Percentiles rank a stretch among this genome's conserved stretches.
Conservation (phyloP, 2,888 invertebrate species). For the Bombylius discolor region DNA sequence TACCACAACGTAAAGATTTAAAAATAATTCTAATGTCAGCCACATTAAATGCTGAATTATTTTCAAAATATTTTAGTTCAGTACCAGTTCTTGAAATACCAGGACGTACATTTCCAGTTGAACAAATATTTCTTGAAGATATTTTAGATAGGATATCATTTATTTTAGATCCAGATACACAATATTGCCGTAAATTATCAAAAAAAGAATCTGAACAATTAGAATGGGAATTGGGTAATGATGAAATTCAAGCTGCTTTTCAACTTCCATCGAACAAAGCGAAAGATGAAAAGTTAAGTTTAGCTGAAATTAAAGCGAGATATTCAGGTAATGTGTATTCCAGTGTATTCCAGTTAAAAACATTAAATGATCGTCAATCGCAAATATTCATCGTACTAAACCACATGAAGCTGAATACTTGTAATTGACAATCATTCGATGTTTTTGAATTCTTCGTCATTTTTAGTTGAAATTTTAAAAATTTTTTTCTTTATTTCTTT, state of each 20-base stretch:
- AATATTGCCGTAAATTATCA: conserved; percentile 44
- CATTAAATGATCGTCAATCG: too few relatives aligned
- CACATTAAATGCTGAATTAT: conserved; percentile 72
- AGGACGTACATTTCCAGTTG: conserved; percentile 72
- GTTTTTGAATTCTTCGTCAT: too few relatives aligned
- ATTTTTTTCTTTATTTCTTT: conserved; percentile 6
- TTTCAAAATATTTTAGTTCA: conserved; percentile 68
- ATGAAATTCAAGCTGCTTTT: conserved; percentile 44
- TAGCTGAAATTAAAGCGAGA: conserved; percentile 52
- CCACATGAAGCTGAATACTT: too few relatives aligned
- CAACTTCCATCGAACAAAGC: conserved; percentile 47
- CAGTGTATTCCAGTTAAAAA: neutral
- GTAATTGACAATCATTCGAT: neutral
- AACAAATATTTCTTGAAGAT: conserved; percentile 70
- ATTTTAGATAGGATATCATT: conserved; percentile 53
- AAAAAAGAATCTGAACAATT: conserved; percentile 46
- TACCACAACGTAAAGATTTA: conserved; percentile 57
- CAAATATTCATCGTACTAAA: too few relatives aligned
- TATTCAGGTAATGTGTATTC: conserved; percentile 41
- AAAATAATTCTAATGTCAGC: conserved; percentile 89
- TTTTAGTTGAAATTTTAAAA: neutral
- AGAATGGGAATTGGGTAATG: conserved; percentile 50
- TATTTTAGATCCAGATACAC: conserved; percentile 47
- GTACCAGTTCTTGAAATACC: conserved; percentile 71
- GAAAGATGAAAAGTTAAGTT: conserved; percentile 56